These are phyloP conservation scores for Saturnia japonica DNA, from an alignment of 2,888 invertebrate genomes.

Conservation along the genomic window DNA sequence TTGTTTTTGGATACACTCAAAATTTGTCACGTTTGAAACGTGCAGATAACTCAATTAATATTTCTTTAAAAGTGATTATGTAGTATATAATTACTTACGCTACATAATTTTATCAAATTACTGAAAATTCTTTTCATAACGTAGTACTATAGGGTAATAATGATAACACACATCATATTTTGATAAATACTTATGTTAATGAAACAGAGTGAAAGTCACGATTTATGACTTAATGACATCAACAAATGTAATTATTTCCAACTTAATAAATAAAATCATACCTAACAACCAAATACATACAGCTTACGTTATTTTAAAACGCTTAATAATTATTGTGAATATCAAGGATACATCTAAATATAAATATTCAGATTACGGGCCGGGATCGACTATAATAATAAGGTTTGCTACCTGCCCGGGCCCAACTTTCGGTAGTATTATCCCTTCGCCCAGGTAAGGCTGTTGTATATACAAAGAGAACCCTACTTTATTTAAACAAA, in stretches of 20 bases:
- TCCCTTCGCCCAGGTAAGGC: conserved; percentile 67
- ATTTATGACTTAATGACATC: not conserved
- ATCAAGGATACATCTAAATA: conserved; percentile 30
- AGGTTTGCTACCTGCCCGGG: conserved; percentile 66
- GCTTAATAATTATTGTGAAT: conserved; percentile 19
- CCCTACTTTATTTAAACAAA: conserved; percentile 45
- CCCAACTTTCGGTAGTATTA: conserved; percentile 61
- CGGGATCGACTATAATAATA: conserved; percentile 65
- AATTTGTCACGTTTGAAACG: not conserved
- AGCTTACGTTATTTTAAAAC: conserved; percentile 9
- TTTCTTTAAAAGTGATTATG: not conserved
- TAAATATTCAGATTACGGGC: conserved; percentile 44
- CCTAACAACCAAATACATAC: not conserved
- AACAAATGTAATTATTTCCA: not conserved
- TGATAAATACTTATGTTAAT: conserved; percentile 3
- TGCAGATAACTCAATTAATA: not conserved
- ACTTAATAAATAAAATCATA: not conserved
- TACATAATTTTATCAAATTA: not conserved
- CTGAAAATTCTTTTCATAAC: not conserved
- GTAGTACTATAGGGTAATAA: not conserved
- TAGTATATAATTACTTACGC: not conserved
- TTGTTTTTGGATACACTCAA: not conserved
- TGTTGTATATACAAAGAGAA: conserved; percentile 48
- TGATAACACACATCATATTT: not conserved
- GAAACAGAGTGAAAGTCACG: not conserved